phyloP scores from a whole-genome alignment of 2,797 vertebrate species.

The Enteromius anoplus region DNA sequence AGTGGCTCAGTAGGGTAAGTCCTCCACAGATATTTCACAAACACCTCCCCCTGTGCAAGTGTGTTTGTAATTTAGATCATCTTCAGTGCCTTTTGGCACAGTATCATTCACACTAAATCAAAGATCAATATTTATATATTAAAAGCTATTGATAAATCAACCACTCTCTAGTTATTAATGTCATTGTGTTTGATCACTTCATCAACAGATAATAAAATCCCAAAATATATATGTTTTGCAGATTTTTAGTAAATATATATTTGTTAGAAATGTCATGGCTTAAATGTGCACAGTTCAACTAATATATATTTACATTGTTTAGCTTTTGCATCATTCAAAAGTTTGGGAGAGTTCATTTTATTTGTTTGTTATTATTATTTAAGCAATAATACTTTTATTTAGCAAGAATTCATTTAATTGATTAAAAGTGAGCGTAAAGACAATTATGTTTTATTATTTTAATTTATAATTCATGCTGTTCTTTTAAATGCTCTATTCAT shows the following conservation, averaged over 20 bases:
- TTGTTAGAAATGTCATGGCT: background rate
- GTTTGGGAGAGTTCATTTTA: background rate
- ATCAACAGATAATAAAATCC: background rate
- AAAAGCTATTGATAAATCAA: background rate
- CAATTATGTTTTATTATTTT: too few relatives aligned
- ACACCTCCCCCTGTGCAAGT: constrained; percentile 21
- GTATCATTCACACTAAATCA: constrained; percentile 10
- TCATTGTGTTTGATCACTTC: background rate
- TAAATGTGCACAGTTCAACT: background rate
- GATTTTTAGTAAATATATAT: background rate
- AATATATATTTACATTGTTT: background rate
- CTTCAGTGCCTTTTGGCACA: background rate
- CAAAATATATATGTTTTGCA: background rate
- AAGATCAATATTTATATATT: constrained; percentile 10
- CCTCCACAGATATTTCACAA: constrained; percentile 47
- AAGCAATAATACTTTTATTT: background rate
- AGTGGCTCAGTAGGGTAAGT: constrained; percentile 42
- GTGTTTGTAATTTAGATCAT: constrained; percentile 12
- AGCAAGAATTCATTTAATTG: background rate
- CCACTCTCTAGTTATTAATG: background rate
- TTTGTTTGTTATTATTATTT: background rate
- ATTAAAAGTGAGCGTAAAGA: background rate
- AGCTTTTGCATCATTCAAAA: background rate
- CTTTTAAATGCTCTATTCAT: background rate
- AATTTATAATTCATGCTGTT: background rate